These are phyloP conservation scores for Aphelenchoides besseyi DNA, from an alignment of 1,140 invertebrate species.

Conservation along the genomic window DNA sequence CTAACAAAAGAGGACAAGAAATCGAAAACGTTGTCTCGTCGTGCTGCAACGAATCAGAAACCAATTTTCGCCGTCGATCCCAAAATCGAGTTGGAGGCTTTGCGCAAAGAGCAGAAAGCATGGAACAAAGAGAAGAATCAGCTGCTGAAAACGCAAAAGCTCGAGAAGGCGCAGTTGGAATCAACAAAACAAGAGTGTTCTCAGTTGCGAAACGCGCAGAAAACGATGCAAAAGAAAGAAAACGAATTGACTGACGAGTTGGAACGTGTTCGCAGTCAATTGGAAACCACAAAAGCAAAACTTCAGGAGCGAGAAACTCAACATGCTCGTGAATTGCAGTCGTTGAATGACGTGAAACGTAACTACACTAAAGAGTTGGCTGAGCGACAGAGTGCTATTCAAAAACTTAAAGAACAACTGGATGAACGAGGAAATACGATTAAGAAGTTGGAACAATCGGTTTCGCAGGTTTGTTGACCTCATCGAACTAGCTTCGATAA, in stretches of 20 bases:
- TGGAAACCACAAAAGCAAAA: background rate
- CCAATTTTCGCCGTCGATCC: too few relatives aligned
- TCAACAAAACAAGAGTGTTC: background rate
- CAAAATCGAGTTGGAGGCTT: too few relatives aligned
- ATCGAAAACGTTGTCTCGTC: too few relatives aligned
- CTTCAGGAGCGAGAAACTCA: constrained; percentile 5
- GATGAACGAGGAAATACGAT: constrained; percentile 63
- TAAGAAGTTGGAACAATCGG: constrained; percentile 46
- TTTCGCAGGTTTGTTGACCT: background rate
- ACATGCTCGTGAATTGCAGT: constrained; percentile 17
- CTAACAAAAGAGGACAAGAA: too few relatives aligned
- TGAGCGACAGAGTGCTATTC: constrained; percentile 10
- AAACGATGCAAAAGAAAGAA: background rate
- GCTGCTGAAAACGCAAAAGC: constrained; percentile 11
- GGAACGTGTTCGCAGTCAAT: background rate
- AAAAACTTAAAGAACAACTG: constrained; percentile 62
- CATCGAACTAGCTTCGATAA: background rate
- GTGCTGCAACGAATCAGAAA: too few relatives aligned
- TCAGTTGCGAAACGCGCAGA: background rate
- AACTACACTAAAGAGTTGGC: constrained; percentile 14
- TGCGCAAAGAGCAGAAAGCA: constrained; percentile 17
- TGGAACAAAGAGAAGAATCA: constrained; percentile 11
- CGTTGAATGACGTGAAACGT: constrained; percentile 8
- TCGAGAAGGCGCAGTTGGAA: background rate
- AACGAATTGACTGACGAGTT: constrained; percentile 6